phyloP scores from a whole-genome alignment of 2,888 invertebrate genomes.

The Trypoxylon attenuatum region DNA sequence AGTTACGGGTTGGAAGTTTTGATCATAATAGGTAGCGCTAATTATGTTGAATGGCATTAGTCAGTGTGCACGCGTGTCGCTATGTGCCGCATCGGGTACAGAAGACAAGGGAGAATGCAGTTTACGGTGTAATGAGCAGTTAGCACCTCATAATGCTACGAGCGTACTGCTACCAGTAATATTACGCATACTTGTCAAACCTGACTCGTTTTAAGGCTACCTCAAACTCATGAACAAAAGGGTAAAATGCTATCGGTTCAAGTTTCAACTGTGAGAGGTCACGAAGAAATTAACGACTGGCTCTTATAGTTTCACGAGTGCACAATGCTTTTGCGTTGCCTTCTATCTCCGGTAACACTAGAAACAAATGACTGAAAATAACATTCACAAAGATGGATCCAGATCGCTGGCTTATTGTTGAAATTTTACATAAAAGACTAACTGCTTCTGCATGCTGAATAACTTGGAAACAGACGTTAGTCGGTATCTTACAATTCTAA shows the following conservation, averaged over 20 bases:
- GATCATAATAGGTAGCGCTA: slow-evolving; percentile 47
- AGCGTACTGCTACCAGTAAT: slow-evolving; percentile 10
- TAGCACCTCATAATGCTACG: slow-evolving; percentile 49
- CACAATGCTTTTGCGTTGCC: too few species aligned
- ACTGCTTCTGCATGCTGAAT: too few species aligned
- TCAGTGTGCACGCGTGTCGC: slow-evolving; percentile 10
- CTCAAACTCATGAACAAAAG: background rate
- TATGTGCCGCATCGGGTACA: background rate
- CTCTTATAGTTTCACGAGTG: background rate
- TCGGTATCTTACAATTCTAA: too few species aligned
- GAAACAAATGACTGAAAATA: too few species aligned
- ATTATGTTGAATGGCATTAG: slow-evolving; percentile 52
- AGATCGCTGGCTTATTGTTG: too few species aligned
- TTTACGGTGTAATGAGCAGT: slow-evolving; percentile 51
- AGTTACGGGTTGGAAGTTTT: slow-evolving; percentile 31
- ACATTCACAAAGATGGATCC: too few species aligned
- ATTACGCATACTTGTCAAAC: background rate
- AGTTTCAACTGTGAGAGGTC: background rate
- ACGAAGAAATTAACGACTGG: background rate
- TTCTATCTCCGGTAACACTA: too few species aligned
- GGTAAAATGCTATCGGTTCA: background rate
- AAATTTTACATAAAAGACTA: too few species aligned
- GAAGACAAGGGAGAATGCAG: slow-evolving; percentile 19
- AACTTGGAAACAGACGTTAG: too few species aligned
- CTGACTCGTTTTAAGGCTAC: background rate